Evolutionary conservation across 2,888 invertebrate genomes (phyloP).

Genomic region (Tricholauxania praeusta): DNA sequence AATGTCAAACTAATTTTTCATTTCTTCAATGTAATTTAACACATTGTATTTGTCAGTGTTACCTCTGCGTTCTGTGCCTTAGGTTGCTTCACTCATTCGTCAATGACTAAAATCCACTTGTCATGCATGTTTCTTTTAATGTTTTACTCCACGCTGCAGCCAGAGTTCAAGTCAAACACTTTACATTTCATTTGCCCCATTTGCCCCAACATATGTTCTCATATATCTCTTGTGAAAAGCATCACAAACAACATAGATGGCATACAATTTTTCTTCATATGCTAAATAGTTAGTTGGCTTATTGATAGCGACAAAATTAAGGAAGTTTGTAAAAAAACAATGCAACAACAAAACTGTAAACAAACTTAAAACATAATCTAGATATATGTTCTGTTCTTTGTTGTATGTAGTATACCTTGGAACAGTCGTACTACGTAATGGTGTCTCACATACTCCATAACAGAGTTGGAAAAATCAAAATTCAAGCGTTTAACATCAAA

Average conservation of each 20-base stretch:
- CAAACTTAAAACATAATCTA: slow-evolving; percentile 25
- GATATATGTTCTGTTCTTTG: neutral
- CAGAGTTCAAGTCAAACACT: neutral
- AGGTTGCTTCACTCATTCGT: slow-evolving; percentile 16
- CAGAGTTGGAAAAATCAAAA: too few relatives aligned
- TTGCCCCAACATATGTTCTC: slow-evolving; percentile 3
- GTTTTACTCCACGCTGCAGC: neutral
- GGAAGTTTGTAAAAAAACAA: slow-evolving; percentile 1
- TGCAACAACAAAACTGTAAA: slow-evolving; percentile 18
- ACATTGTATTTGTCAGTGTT: neutral
- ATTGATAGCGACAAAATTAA: slow-evolving; percentile 12
- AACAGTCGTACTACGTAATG: too few relatives aligned
- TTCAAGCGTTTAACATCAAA: slow-evolving; percentile 1
- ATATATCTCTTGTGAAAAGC: neutral
- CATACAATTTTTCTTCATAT: neutral
- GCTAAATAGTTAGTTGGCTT: slow-evolving; percentile 17
- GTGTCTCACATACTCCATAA: too few relatives aligned
- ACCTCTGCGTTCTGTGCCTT: neutral
- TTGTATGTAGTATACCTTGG: neutral
- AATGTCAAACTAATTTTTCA: neutral
- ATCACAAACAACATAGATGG: neutral
- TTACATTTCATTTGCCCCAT: neutral
- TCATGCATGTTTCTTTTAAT: slow-evolving; percentile 25
- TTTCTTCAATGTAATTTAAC: slow-evolving; percentile 9
- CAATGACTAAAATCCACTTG: slow-evolving; percentile 31